phyloP scores from a whole-genome alignment of 2,888 invertebrate species.

The Caenorhabditis sp. region DNA sequence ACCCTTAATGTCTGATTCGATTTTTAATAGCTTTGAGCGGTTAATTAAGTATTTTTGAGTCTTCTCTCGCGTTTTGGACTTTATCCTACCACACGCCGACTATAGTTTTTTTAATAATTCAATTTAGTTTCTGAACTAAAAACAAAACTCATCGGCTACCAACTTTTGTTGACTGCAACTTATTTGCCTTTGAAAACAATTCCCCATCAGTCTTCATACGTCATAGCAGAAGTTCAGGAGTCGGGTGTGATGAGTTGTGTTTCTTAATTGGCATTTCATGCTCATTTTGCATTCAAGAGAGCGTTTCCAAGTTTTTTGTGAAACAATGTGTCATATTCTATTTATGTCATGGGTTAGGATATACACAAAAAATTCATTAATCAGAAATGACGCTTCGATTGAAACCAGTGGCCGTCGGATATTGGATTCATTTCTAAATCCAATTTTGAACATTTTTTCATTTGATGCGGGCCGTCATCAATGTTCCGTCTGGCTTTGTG shows the following conservation, averaged over 20 bases:
- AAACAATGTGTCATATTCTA: no score
- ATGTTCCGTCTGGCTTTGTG: no score
- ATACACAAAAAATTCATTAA: background rate
- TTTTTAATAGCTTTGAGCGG: no score
- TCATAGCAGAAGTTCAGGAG: background rate
- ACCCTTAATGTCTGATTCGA: no score
- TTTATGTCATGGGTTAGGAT: background rate
- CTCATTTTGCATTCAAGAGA: background rate
- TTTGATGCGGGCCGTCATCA: no score
- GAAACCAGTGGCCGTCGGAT: background rate
- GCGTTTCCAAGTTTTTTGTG: background rate
- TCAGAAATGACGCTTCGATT: background rate
- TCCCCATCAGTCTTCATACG: background rate
- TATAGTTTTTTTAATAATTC: no score
- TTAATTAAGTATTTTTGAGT: no score
- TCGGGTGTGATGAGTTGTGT: background rate
- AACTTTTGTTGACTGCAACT: background rate
- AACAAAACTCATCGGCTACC: background rate
- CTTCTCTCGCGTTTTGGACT: no score
- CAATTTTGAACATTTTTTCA: background rate
- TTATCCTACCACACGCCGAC: no score
- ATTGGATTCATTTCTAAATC: background rate
- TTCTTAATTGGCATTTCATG: background rate
- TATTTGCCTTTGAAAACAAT: background rate
- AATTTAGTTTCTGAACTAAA: no score